Conservation (phyloP, 2,797 vertebrate genomes). For the Oreochromis mossambicus region DNA sequence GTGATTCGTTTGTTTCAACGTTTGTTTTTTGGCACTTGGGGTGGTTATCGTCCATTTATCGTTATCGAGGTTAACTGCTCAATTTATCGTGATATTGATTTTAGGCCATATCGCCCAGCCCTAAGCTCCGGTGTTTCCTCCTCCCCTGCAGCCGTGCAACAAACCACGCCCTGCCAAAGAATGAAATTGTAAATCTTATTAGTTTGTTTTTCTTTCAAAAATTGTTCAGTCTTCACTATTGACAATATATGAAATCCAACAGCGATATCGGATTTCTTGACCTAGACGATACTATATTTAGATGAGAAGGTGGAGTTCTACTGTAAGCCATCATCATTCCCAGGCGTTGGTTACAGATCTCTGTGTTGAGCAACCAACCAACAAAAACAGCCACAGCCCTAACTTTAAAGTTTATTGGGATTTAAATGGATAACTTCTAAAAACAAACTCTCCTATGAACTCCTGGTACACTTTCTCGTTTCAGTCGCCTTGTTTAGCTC, state of each 20-base stretch:
- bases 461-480: not conserved
- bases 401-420: not conserved
- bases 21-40: no score
- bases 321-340: not conserved
- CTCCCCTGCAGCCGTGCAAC: not conserved
- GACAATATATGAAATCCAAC: fast-evolving
- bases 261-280: not conserved
- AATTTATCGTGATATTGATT: no score
- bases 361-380: not conserved
- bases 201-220: not conserved
- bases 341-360: not conserved
- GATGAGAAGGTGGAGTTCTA: not conserved
- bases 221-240: not conserved
- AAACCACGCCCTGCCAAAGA: not conserved
- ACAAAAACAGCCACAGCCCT: not conserved
- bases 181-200: not conserved
- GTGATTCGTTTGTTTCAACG: no score
- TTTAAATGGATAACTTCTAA: not conserved
- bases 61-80: no score
- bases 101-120: no score
- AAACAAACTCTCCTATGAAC: not conserved
- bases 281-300: not conserved
- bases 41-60: no score
- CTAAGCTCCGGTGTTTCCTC: not conserved
- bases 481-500: not conserved